Percentiles rank a stretch among this genome's conserved stretches.
phyloP scores from a whole-genome alignment of 2,888 invertebrate species.

The Tetanocera ferruginea region DNA sequence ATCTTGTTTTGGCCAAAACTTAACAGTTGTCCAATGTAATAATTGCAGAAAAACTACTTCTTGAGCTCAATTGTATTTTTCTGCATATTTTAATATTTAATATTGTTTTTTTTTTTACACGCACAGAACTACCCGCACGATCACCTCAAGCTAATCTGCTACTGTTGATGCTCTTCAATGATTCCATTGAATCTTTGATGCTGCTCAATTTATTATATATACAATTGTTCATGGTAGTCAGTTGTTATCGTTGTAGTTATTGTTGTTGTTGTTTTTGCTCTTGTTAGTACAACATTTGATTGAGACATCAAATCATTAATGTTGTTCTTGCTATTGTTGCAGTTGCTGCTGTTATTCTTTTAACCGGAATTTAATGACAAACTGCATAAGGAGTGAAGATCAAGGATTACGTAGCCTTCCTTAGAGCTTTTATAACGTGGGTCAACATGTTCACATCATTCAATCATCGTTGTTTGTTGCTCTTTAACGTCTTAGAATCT shows the following conservation, averaged over 20 bases:
- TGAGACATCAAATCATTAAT: conserved; percentile 29
- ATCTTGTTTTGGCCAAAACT: neutral
- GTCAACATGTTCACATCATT: conserved; percentile 15
- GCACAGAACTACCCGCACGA: neutral
- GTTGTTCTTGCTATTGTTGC: neutral
- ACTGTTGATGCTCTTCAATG: conserved; percentile 2
- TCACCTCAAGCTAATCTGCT: neutral
- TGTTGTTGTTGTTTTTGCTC: neutral
- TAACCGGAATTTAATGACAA: conserved; percentile 11
- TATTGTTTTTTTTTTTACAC: neutral
- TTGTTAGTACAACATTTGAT: conserved; percentile 11
- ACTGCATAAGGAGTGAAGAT: conserved; percentile 6
- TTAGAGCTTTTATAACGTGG: neutral
- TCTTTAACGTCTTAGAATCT: neutral
- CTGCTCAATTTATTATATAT: conserved; percentile 21
- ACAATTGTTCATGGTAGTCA: conserved; percentile 26
- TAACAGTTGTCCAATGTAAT: conserved; percentile 6
- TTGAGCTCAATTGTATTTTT: conserved; percentile 24
- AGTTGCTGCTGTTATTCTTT: neutral
- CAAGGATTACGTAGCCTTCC: conserved; percentile 12
- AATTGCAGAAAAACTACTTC: conserved; percentile 23
- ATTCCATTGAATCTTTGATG: neutral
- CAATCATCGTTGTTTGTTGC: neutral
- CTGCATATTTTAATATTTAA: conserved; percentile 25
- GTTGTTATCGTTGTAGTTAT: neutral